Conservation (phyloP, 1,140 invertebrate genomes). For the Maconellicoccus hirsutus region DNA sequence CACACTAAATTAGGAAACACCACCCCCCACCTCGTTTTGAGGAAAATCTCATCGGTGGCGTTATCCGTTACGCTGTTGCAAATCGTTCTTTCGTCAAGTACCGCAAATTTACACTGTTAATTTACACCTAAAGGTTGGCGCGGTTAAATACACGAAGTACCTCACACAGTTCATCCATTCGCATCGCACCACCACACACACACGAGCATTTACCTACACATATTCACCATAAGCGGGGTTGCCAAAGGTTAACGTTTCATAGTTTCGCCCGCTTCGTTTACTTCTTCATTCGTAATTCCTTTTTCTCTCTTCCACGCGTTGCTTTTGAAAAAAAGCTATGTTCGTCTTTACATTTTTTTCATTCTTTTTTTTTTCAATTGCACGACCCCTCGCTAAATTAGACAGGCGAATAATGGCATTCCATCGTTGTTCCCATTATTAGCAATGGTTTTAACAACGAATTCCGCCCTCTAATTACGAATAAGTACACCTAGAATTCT, state of each 20-base stretch:
- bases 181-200: no score
- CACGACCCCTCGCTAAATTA: slow-evolving; percentile 19
- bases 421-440: slow-evolving; percentile 18
- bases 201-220: no score
- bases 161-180: no score
- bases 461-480: slow-evolving; percentile 19
- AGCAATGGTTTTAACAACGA: slow-evolving; percentile 21
- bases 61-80: no score
- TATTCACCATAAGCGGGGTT: background rate
- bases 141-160: no score
- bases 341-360: background rate
- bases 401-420: slow-evolving; percentile 18
- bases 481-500: slow-evolving; percentile 15
- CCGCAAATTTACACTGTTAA: no score
- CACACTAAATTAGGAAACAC: no score
- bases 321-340: background rate
- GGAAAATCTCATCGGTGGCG: no score
- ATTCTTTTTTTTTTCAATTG: background rate
- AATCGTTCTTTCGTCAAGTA: no score
- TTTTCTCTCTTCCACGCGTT: background rate
- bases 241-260: slow-evolving; percentile 12
- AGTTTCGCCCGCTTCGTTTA: background rate
- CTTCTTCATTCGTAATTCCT: background rate
- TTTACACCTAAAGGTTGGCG: no score
- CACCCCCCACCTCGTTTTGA: no score